Evolutionary conservation across 2,888 invertebrate species (phyloP), one percentile per base, ranked within the genome.

Genomic region (Camptogramma bilineatum): DNA sequence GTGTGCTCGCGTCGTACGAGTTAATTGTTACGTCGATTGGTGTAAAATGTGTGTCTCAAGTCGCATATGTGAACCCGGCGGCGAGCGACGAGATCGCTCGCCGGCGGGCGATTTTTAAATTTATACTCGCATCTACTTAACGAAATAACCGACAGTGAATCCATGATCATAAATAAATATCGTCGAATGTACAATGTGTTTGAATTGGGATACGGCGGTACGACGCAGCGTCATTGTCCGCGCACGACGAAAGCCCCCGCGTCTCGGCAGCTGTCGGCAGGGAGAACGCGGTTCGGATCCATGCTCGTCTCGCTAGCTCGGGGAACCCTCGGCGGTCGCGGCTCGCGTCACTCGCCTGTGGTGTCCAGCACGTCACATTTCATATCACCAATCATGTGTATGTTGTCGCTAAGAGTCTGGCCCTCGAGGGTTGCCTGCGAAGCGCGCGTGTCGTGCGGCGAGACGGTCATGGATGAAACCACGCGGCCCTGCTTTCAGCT

Each of bases 151-250:
- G 92, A 91, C 89, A 93, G 90, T 92, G 92, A 92, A 91, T 90
- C 91, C 90, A 91, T 91, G 90, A 91, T 93, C 93, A 93, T 93
- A 93, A 93, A 93, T 93, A 93, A 93, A 93, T 93, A 93, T 93
- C 93, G 93, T 93, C 93, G 93, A 93, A 93, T 93, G 93, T 93
- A 93, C 72, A 72, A 50, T 85, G 87, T 88, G 88, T 93, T 92
- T 88, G 81, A 48, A 88, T 91, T 88, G 81, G 72, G 77, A 75
- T 74, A 71, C 66, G 77, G 73, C 75, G 80, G 83, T 84, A 83
- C 77, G 83, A 85, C 88, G 92, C 92, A 91, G 91, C 89, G 89
- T 89, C 90, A 90, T 87, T 84, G 85, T 89, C 87, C 88, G 84
- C 90, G 89, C 85, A 85, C 87, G 90, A 91, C 92, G 93, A 91